Base-by-base conservation (phyloP, 2,888 invertebrate species). In the Cosmia pyralina region DNA sequence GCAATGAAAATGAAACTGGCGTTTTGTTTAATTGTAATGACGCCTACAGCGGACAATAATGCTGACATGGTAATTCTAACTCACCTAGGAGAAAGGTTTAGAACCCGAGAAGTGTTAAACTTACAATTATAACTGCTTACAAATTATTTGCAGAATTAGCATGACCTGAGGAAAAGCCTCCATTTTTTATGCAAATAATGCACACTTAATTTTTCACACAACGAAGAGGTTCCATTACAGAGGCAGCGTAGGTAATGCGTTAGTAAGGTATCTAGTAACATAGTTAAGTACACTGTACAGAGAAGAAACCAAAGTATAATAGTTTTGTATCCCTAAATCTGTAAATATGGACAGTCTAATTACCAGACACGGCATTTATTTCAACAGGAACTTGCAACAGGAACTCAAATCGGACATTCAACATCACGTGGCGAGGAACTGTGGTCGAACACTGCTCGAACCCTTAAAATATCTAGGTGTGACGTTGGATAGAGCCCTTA, bases 301-400 rank as follows among this genome's bases (percentile, higher is more conserved):
- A 52, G 6, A 50, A 48, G 38, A 17, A 13, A 34, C 11, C 11
- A 2, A 44, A 53, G 28, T 69, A 69, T 85, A 75, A 86, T 84
- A 79, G 84, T 72, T 83, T 80, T 84, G 82, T 82, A 77, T 69
- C 66, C 60, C 28, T 63, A 66, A 67, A 76, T 77, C 60, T 59
- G 76, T 81, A 81, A 83, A 84, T 82, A 83, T 82, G 78, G 77
- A 81, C 83, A 79, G 76, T 58, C 52, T 85, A 74, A 83, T 84
- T 83, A 83, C 78, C 63, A 81, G 41, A 52, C 59, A 28, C 28
- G 28, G 28, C 28, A 28, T 28, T 28, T 28, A 28, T n/a, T n/a
- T 1, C 28, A 28, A 28, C 1, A 28, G 28, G 1, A 28, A 28
- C 28, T 28, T n/a, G 28, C 28, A 28, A 28, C 1, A 28, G 28